Conservation (phyloP, 2,888 invertebrate genomes). For the Pristionchus fissidentatus region DNA sequence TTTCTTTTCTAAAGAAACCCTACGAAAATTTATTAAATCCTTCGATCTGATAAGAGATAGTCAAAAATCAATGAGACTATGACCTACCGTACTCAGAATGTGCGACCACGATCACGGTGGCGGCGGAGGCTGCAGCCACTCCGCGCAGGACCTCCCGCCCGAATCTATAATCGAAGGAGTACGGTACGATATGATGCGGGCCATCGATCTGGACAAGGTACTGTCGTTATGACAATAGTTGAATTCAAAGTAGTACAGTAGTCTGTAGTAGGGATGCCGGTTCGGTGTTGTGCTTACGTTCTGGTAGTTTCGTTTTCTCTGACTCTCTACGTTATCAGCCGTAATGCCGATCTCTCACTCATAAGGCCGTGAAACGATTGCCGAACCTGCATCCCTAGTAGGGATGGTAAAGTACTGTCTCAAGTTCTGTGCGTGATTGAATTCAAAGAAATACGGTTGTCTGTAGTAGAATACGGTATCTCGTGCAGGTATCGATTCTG, state of each 20-base stretch:
- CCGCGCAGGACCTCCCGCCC: constrained; percentile 51
- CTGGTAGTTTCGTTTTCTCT: constrained; percentile 8
- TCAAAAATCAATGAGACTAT: no score
- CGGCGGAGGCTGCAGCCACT: constrained; percentile 56
- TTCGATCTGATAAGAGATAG: no score
- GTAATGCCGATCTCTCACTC: no score
- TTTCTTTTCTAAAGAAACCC: no score
- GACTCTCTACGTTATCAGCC: background rate
- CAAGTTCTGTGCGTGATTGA: background rate
- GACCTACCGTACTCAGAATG: constrained; percentile 40
- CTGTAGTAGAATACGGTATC: background rate
- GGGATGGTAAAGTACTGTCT: background rate
- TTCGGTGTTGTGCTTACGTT: no score
- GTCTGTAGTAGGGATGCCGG: no score
- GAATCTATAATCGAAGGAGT: constrained; percentile 48
- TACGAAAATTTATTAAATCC: no score
- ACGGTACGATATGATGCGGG: constrained; percentile 60
- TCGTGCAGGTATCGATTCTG: constrained; percentile 85
- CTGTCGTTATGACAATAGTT: background rate
- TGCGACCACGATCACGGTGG: constrained; percentile 52
- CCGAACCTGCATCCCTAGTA: background rate
- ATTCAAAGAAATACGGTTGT: background rate
- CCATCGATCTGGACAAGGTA: constrained; percentile 61
- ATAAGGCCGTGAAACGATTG: no score
- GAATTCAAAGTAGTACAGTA: no score